A percentile compares a stretch with the other conserved stretches of the same genome.
These are phyloP conservation scores for Eurytemora carolleeae DNA, from an alignment of 1,140 invertebrate genomes.

Conservation along the genomic window DNA sequence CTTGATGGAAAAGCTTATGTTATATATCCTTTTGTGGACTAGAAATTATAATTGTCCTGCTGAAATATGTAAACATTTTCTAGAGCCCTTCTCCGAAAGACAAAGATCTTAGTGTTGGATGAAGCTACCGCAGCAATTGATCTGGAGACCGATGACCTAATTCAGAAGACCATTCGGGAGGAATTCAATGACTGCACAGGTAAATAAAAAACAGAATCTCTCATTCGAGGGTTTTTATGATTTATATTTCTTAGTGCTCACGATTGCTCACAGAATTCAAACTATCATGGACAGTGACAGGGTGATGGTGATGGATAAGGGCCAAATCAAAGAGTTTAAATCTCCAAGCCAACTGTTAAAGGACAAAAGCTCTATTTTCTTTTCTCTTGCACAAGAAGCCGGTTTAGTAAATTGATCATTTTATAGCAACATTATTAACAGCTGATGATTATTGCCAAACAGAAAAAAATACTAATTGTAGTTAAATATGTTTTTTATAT, in stretches of 20 bases:
- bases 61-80: too few species aligned
- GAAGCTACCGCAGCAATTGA: conserved; percentile 85
- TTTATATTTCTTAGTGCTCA: conserved; percentile 33
- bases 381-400: conserved; percentile 80
- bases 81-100: conserved; percentile 62
- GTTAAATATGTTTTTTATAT: too few species aligned
- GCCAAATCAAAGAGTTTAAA: conserved; percentile 32
- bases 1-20: too few species aligned
- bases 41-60: too few species aligned
- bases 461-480: too few species aligned
- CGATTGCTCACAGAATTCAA: conserved; percentile 29
- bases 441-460: too few species aligned
- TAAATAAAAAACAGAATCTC: too few species aligned
- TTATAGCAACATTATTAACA: too few species aligned
- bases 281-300: conserved; percentile 28
- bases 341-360: conserved; percentile 47
- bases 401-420: too few species aligned
- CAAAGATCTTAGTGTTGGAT: conserved; percentile 69
- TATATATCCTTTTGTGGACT: too few species aligned
- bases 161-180: conserved; percentile 63
- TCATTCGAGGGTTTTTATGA: too few species aligned
- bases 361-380: conserved; percentile 59
- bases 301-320: conserved; percentile 39
- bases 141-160: conserved; percentile 74
- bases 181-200: conserved; percentile 73